Evolutionary conservation across 2,113 vertebrate genomes (phyloP), one percentile per base, ranked within the genome.

Genomic region (Eretmochelys imbricata): DNA sequence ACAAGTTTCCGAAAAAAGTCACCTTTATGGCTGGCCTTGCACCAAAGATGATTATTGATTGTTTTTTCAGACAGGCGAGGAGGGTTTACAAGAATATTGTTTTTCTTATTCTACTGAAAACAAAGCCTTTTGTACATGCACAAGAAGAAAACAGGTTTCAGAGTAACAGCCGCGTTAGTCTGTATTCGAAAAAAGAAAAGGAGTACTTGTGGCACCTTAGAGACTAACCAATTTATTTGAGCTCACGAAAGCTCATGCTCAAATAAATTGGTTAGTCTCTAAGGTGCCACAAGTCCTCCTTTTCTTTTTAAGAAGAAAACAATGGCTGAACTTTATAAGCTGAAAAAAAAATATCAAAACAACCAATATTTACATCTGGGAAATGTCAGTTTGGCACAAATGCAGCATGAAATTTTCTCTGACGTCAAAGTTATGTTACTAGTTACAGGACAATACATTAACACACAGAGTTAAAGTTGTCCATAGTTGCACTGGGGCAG

Each of bases 341-440:
- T 96, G 96, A 96, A 97, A 80, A 82, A 88, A 14, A 94, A 85
- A 90, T 0, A 89, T 38, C 84, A 91, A 96, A 91, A 86, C 80
- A 91, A 87, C 29, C 0, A 42, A 84, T 57, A 75, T 17, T 35
- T 16, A 35, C 31, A 69, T 31, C 16, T 69, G 31, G 62, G 14
- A 16, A n/a, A 19, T 17, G 62, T 69, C 62, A 69, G 62, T 19
- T 8, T 24, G 38, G 38, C 38, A 76, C 38, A 13, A 24, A 25
- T 13, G 72, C 22, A 24, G 38, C 38, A 46, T 10, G 20, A 16
- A 9, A 69, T 69, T 69, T 69, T 35, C 35, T 69, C 62, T 35
- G 31, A n/a, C 4, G 3, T 65, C 62, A 69, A 69, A 69, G 62
- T 69, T 69, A 69, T 19, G 16, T 69, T 19, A 69, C 62, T n/a